Conservation (phyloP, 2,888 invertebrate species). For the Xestoiulus laeticollis region DNA sequence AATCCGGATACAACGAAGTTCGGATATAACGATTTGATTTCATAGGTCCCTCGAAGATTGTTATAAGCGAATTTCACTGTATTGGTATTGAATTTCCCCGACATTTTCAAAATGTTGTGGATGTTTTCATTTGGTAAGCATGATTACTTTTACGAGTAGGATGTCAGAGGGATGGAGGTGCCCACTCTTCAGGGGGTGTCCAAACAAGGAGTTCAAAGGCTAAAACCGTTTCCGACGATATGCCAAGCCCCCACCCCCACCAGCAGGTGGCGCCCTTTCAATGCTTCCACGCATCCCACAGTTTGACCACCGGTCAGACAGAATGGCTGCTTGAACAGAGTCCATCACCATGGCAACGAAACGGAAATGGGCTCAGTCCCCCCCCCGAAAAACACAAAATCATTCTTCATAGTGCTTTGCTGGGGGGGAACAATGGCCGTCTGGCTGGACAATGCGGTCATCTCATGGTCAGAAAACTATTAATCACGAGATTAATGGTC, state of each 20-base stretch:
- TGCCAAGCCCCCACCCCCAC: background rate
- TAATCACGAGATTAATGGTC: constrained; percentile 5
- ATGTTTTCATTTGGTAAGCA: too few relatives aligned
- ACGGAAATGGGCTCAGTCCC: constrained; percentile 28
- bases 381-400: background rate
- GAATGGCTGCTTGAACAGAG: background rate
- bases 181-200: background rate
- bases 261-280: background rate
- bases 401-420: background rate
- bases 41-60: too few relatives aligned
- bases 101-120: too few relatives aligned
- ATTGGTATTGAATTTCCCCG: too few relatives aligned
- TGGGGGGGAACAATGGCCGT: constrained; percentile 9
- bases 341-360: constrained; percentile 2
- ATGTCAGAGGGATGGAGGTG: background rate
- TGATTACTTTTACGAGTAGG: too few relatives aligned
- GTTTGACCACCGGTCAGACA: background rate
- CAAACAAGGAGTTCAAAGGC: background rate
- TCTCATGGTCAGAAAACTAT: background rate
- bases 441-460: constrained; percentile 34
- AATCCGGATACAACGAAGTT: too few relatives aligned
- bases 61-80: too few relatives aligned
- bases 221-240: background rate
- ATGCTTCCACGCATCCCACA: background rate
- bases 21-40: too few relatives aligned